Evolutionary conservation across 2,888 invertebrate genomes (phyloP).

Genomic region (Cryptocephalus moraei): DNA sequence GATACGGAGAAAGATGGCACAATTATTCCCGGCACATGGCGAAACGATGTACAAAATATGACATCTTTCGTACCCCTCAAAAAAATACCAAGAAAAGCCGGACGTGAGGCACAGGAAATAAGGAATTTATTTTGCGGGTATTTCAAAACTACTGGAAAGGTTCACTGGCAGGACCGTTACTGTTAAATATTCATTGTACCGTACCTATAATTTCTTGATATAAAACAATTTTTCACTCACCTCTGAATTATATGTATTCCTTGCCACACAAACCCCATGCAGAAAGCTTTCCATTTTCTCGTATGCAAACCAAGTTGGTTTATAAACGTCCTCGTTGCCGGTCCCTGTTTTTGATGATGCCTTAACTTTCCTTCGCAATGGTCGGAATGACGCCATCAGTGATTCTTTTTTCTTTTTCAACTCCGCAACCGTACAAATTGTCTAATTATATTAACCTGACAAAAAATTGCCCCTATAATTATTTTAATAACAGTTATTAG

Average conservation of each 20-base stretch:
- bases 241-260: no score
- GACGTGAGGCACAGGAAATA: slow-evolving; percentile 6
- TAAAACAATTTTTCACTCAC: no score
- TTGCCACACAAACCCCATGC: not conserved
- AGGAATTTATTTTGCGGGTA: slow-evolving; percentile 6
- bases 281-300: not conserved
- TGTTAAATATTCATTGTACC: no score
- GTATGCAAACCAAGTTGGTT: not conserved
- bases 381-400: slow-evolving; percentile 2
- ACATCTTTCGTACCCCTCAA: no score
- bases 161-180: no score
- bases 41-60: no score
- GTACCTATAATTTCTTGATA: no score
- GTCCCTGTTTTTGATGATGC: not conserved
- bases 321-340: not conserved
- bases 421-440: not conserved
- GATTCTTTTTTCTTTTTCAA: slow-evolving; percentile 3
- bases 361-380: slow-evolving; percentile 1
- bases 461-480: no score
- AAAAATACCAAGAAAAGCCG: slow-evolving; percentile 8
- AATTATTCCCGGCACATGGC: no score
- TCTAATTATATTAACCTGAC: no score
- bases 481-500: no score
- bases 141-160: slow-evolving; percentile 8
- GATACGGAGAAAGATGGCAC: no score